These are phyloP conservation scores for Gobio gobio DNA, from an alignment of 2,113 vertebrate species.

Conservation along the genomic window DNA sequence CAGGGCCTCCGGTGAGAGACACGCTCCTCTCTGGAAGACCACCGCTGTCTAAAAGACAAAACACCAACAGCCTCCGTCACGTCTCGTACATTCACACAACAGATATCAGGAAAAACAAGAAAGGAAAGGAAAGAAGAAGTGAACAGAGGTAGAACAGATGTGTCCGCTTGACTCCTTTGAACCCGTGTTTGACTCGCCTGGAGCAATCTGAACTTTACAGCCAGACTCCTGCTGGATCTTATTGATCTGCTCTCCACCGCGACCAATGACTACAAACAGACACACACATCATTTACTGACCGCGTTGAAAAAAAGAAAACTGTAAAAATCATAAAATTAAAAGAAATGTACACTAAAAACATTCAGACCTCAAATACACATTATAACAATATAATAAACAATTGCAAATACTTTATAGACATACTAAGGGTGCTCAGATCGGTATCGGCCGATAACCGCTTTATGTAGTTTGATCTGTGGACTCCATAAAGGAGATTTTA, in stretches of 20 bases:
- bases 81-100: neutral
- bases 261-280: slow-evolving; percentile 83
- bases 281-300: slow-evolving; percentile 13
- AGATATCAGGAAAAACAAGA: neutral
- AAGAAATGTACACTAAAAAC: no score
- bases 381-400: no score
- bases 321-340: no score
- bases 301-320: no score
- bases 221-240: slow-evolving; percentile 96
- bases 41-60: slow-evolving; percentile 79
- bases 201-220: slow-evolving; percentile 94
- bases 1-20: slow-evolving; percentile 85
- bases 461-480: no score
- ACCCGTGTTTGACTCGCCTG: slow-evolving; percentile 75
- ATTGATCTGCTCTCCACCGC: slow-evolving; percentile 94
- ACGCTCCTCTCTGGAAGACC: slow-evolving; percentile 87
- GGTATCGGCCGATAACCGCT: no score
- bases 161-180: neutral
- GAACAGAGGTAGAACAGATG: neutral
- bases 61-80: neutral
- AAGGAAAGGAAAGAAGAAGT: no score
- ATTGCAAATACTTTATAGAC: no score
- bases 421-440: no score
- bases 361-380: no score
- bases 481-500: no score